Evolutionary conservation across 2,888 invertebrate species (phyloP).

Genomic region (Protodeltote pygarga): DNA sequence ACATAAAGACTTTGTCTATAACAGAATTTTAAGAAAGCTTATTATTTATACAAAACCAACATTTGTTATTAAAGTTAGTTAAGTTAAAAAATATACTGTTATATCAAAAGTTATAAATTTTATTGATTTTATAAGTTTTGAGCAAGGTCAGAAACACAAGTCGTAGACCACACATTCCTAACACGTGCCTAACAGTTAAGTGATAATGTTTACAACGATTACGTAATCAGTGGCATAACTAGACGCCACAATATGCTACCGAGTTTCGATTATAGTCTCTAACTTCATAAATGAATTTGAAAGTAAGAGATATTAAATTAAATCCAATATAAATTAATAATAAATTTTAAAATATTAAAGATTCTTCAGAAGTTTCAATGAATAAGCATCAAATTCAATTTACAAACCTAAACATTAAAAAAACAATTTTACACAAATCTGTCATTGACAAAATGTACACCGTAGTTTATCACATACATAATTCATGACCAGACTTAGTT

Average conservation of each 20-base stretch:
- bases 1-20: no score
- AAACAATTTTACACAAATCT: slow-evolving; percentile 11
- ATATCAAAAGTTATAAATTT: no score
- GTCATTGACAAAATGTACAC: slow-evolving; percentile 29
- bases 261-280: slow-evolving; percentile 2
- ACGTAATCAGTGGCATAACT: slow-evolving; percentile 58
- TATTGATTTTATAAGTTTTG: background rate
- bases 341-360: background rate
- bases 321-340: background rate
- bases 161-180: slow-evolving; percentile 50
- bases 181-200: slow-evolving; percentile 51
- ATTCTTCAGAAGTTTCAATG: background rate
- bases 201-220: slow-evolving; percentile 58
- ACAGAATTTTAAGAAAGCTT: no score
- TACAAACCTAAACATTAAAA: background rate
- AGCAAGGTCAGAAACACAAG: slow-evolving; percentile 39
- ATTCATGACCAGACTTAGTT: slow-evolving; percentile 29
- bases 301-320: background rate
- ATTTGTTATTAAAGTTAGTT: slow-evolving; percentile 3
- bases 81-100: background rate
- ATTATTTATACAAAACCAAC: no score
- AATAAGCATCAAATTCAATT: background rate
- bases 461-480: slow-evolving; percentile 35
- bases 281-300: background rate
- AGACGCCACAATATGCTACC: slow-evolving; percentile 41